A percentile compares a stretch with the other conserved stretches of the same genome.
These are phyloP conservation scores for Gila orcuttii DNA, from an alignment of 2,113 vertebrate genomes.

Conservation along the genomic window DNA sequence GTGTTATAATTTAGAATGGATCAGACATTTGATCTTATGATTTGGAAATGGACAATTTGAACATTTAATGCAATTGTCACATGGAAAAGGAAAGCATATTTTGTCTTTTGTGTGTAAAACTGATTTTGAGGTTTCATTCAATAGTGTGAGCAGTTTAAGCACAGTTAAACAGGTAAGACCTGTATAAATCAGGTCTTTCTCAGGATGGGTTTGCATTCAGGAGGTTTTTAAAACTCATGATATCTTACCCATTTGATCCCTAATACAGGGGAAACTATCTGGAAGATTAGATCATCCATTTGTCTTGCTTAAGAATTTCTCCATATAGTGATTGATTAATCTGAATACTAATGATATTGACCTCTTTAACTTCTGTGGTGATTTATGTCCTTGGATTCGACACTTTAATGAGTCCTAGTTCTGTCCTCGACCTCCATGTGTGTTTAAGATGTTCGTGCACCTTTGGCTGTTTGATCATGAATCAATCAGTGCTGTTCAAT, in stretches of 20 bases:
- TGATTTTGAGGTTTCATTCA: constrained; percentile 54
- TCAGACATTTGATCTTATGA: neutral
- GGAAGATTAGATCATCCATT: neutral
- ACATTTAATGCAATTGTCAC: neutral
- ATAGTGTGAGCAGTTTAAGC: constrained; percentile 49
- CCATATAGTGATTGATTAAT: neutral
- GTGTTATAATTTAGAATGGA: too few relatives aligned
- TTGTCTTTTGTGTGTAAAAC: constrained; percentile 11
- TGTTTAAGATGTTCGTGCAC: constrained; percentile 33
- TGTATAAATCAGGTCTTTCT: constrained; percentile 54
- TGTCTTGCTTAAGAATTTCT: neutral
- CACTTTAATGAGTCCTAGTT: constrained; percentile 16
- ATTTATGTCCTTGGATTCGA: neutral
- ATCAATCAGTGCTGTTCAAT: constrained; percentile 61
- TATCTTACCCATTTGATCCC: neutral
- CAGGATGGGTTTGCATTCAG: constrained; percentile 6
- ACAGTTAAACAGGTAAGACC: constrained; percentile 77
- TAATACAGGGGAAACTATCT: neutral
- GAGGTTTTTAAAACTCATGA: neutral
- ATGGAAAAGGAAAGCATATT: neutral
- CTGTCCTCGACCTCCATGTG: neutral
- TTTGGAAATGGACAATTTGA: neutral
- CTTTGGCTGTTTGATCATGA: constrained; percentile 46
- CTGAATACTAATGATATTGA: neutral
- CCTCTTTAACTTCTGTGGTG: neutral